These are phyloP conservation scores for Elanoides forficatus DNA, from an alignment of 2,113 vertebrate species.

Conservation along the genomic window DNA sequence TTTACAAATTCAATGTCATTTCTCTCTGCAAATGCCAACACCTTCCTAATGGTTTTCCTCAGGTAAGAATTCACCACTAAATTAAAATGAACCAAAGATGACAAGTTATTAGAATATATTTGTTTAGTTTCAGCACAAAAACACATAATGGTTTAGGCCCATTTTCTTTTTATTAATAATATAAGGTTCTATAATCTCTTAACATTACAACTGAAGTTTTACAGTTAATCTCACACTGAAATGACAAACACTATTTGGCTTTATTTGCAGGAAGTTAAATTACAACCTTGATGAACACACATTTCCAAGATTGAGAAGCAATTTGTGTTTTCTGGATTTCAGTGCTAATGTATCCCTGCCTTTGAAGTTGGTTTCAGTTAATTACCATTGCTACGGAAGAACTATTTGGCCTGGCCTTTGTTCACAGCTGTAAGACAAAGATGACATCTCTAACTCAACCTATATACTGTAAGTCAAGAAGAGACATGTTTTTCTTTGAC, in stretches of 20 bases:
- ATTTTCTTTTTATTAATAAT: conserved; percentile 75
- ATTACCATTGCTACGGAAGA: conserved; percentile 38
- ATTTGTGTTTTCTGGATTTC: conserved; percentile 52
- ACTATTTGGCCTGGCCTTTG: conserved; percentile 15
- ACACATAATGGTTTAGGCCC: conserved; percentile 3
- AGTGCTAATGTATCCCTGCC: conserved; percentile 13
- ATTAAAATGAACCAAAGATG: conserved; percentile 21
- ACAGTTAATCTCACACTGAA: conserved; percentile 72
- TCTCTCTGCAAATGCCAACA: neutral
- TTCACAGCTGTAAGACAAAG: conserved; percentile 41
- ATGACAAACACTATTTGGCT: conserved; percentile 67
- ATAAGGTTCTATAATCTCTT: conserved; percentile 69
- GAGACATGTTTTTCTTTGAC: neutral
- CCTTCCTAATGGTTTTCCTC: neutral
- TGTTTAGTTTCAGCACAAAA: conserved; percentile 53
- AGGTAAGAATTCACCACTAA: neutral
- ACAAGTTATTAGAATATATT: conserved; percentile 5
- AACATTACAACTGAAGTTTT: conserved; percentile 70
- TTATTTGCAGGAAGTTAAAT: conserved; percentile 68
- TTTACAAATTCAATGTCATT: neutral
- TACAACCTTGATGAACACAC: conserved; percentile 59
- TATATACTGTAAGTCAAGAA: neutral
- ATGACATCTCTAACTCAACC: neutral
- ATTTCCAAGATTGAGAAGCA: conserved; percentile 54
- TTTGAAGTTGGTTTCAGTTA: conserved; percentile 42